Conservation (phyloP, 2,888 invertebrate species). For the Tachina grossa region DNA sequence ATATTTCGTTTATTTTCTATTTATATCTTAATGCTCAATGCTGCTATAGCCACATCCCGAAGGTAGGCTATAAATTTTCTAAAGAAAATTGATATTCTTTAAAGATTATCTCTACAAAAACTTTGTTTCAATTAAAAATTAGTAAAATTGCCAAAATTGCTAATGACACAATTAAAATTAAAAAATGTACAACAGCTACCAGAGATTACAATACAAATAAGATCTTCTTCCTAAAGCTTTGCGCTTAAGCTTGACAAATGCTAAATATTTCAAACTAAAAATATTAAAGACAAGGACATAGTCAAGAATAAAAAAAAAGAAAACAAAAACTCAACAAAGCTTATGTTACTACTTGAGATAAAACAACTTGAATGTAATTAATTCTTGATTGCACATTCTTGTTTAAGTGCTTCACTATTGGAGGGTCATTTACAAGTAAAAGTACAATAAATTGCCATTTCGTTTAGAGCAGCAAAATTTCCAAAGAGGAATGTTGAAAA, state of each 20-base stretch:
- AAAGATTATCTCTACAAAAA: background rate
- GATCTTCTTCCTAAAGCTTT: background rate
- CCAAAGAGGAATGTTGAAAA: constrained; percentile 12
- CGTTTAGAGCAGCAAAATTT: background rate
- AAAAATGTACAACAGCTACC: background rate
- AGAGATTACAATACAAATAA: background rate
- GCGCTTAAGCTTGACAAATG: background rate
- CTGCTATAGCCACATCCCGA: no score
- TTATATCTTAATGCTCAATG: no score
- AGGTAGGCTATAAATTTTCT: no score
- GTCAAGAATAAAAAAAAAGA: background rate
- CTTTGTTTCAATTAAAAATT: background rate
- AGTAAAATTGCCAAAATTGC: background rate
- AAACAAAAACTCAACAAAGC: background rate
- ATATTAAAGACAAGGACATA: background rate
- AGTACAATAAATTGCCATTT: background rate
- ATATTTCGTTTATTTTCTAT: no score
- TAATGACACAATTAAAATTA: background rate
- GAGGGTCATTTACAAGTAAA: constrained; percentile 44
- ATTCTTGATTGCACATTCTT: constrained; percentile 26
- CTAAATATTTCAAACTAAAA: background rate
- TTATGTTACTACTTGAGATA: constrained; percentile 27
- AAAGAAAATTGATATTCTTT: no score
- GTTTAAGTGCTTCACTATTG: background rate
- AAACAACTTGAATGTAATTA: constrained; percentile 38